A percentile compares a stretch with the other conserved stretches of the same genome.
These are phyloP conservation scores for Itoplectis maculator DNA, from an alignment of 2,888 invertebrate genomes.

Conservation along the genomic window DNA sequence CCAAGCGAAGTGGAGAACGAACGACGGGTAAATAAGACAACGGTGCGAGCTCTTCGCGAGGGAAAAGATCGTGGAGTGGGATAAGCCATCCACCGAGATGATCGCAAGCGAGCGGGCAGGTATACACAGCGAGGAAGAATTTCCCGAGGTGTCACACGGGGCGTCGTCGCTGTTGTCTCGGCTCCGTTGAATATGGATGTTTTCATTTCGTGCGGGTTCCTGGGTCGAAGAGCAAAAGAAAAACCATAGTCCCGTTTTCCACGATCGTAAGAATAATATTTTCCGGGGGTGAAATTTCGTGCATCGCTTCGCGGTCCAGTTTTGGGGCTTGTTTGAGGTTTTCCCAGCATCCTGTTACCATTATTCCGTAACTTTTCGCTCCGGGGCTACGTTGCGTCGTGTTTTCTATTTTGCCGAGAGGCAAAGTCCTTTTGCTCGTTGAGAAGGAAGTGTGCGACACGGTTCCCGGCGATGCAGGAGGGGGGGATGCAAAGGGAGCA, in stretches of 20 bases:
- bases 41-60: conserved; percentile 57
- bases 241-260: conserved; percentile 48
- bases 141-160: conserved; percentile 69
- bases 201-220: conserved; percentile 15
- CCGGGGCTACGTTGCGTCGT: conserved; percentile 1
- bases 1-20: conserved; percentile 58
- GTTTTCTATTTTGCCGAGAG: conserved; percentile 22
- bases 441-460: conserved; percentile 43
- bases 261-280: conserved; percentile 48
- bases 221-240: conserved; percentile 1
- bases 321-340: conserved; percentile 44
- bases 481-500: too few relatives aligned
- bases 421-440: conserved; percentile 23
- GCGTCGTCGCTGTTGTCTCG: conserved; percentile 52
- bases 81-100: conserved; percentile 48
- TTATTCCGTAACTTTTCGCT: conserved; percentile 27
- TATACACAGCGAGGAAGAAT: conserved; percentile 52
- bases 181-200: conserved; percentile 59
- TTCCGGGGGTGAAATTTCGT: conserved; percentile 12
- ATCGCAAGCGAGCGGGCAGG: conserved; percentile 38
- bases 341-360: conserved; percentile 19
- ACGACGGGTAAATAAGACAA: conserved; percentile 75
- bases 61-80: conserved; percentile 62
- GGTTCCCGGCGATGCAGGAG: background rate
- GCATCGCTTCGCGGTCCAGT: conserved; percentile 11